Conservation (phyloP, 2,888 invertebrate species). For the Ganaspis brasiliensis region DNA sequence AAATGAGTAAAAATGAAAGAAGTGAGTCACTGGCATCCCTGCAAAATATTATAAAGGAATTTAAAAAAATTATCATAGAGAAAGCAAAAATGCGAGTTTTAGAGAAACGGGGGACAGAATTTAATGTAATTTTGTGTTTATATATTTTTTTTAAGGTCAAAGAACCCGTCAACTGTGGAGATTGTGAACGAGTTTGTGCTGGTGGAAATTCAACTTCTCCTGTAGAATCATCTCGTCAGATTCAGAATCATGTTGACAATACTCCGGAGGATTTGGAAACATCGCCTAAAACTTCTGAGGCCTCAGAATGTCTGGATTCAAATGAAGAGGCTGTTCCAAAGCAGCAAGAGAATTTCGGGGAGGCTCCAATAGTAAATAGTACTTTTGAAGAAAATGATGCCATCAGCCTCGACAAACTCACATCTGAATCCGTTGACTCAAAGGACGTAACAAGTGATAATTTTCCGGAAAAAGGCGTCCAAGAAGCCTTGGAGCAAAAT, state of each 20-base stretch:
- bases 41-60: too few relatives aligned
- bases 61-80: too few relatives aligned
- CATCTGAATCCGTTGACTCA: constrained; percentile 70
- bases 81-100: too few relatives aligned
- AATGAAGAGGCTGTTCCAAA: constrained; percentile 44
- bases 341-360: constrained; percentile 9
- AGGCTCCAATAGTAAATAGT: constrained; percentile 34
- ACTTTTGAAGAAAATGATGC: constrained; percentile 28
- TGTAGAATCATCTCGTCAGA: constrained; percentile 12
- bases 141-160: constrained; percentile 64
- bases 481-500: constrained; percentile 76
- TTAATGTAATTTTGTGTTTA: too few relatives aligned
- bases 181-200: constrained; percentile 78
- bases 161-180: constrained; percentile 75
- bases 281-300: constrained; percentile 18
- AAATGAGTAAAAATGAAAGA: too few relatives aligned
- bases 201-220: constrained; percentile 62
- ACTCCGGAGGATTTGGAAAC: constrained; percentile 48
- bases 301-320: constrained; percentile 33
- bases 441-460: constrained; percentile 64
- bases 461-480: constrained; percentile 50
- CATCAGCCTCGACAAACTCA: constrained; percentile 61
- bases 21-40: too few relatives aligned
- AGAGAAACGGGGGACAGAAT: too few relatives aligned
- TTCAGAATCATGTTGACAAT: constrained; percentile 48